A percentile compares a stretch with the other conserved stretches of the same genome.
Evolutionary conservation across 2,888 invertebrate species (phyloP).

Genomic region (Oscheius myriophilus): DNA sequence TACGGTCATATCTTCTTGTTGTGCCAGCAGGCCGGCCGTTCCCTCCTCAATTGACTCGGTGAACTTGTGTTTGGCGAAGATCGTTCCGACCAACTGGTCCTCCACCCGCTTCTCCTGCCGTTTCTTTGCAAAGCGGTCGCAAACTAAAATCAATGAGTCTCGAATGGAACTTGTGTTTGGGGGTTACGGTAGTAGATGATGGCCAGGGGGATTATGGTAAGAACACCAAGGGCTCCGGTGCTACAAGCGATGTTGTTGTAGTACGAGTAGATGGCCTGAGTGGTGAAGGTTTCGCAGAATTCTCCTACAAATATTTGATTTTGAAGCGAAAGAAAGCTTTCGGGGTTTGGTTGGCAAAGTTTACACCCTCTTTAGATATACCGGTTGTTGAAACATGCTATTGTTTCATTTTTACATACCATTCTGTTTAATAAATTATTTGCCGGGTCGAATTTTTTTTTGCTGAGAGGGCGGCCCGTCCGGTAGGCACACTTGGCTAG

Average conservation of each 20-base stretch:
- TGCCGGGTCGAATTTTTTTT: no score
- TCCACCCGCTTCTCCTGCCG: conserved; percentile 47
- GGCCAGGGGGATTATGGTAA: conserved; percentile 46
- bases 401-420: no score
- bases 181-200: conserved; percentile 47
- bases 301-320: conserved; percentile 25
- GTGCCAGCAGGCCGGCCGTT: conserved; percentile 9
- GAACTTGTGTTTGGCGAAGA: not conserved
- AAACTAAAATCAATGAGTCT: conserved; percentile 33
- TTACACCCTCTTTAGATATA: no score
- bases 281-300: conserved; percentile 44
- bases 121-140: conserved; percentile 47
- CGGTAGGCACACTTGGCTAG: no score
- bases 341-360: no score
- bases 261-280: conserved; percentile 48
- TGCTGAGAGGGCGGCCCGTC: no score
- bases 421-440: no score
- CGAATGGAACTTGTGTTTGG: not conserved
- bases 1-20: conserved; percentile 21
- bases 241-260: conserved; percentile 51
- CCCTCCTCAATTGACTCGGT: not conserved
- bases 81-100: conserved; percentile 42
- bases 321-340: no score
- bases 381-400: no score
- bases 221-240: conserved; percentile 48